These are phyloP conservation scores for Drosophila sordidula DNA, from an alignment of 2,888 invertebrate species.

Conservation along the genomic window DNA sequence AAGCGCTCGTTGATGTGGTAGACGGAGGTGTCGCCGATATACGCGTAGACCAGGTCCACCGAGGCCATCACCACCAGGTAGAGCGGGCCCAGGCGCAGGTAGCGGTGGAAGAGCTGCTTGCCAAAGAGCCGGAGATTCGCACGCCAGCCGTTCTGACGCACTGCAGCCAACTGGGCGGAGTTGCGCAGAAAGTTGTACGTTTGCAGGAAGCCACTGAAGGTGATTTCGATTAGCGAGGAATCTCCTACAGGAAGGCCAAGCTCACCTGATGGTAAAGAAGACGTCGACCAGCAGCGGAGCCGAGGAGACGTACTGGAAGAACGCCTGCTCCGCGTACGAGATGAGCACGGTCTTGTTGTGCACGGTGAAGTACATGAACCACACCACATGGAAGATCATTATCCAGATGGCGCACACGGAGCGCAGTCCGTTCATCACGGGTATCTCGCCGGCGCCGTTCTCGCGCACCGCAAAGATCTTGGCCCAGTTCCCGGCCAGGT, in stretches of 20 bases:
- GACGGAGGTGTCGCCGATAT: constrained; percentile 83
- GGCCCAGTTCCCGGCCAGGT: constrained; percentile 78
- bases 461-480: constrained; percentile 76
- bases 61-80: constrained; percentile 82
- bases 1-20: constrained; percentile 84
- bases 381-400: constrained; percentile 84
- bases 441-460: constrained; percentile 76
- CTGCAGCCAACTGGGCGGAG: constrained; percentile 70
- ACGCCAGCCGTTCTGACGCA: constrained; percentile 68
- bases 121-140: constrained; percentile 80
- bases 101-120: constrained; percentile 83
- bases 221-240: neutral
- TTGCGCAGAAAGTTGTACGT: constrained; percentile 84
- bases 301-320: constrained; percentile 84
- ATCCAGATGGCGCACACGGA: constrained; percentile 85
- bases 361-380: constrained; percentile 85
- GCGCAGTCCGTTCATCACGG: constrained; percentile 84
- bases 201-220: constrained; percentile 83
- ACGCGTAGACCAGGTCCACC: constrained; percentile 83
- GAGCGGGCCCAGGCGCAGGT: constrained; percentile 83
- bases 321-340: constrained; percentile 82
- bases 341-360: constrained; percentile 84
- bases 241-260: too few relatives aligned
- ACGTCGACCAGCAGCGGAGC: constrained; percentile 84
- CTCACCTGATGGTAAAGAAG: constrained; percentile 85